Evolutionary conservation across 2,888 invertebrate genomes (phyloP).

Genomic region (Schizotus pectinicornis): DNA sequence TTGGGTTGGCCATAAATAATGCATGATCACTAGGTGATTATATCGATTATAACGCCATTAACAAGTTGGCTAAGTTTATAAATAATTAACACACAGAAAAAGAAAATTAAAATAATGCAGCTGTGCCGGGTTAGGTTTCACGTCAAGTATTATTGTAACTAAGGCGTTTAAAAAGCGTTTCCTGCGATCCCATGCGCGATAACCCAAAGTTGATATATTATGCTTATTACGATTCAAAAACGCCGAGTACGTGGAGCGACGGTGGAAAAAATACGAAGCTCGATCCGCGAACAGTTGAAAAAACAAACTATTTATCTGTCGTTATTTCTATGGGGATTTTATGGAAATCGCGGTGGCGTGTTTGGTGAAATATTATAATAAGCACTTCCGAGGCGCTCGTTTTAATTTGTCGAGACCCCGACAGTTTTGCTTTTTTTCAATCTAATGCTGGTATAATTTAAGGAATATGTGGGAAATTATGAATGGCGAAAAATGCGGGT

Average conservation of each 20-base stretch:
- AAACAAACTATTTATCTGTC: not conserved
- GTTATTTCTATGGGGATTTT: too few relatives aligned
- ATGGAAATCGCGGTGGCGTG: too few relatives aligned
- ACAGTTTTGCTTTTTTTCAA: not conserved
- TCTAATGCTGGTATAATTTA: too few relatives aligned
- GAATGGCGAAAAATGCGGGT: too few relatives aligned
- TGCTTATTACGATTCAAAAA: conserved; percentile 28
- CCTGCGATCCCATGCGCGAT: conserved; percentile 34
- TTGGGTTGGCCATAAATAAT: too few relatives aligned
- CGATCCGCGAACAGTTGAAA: conserved; percentile 2
- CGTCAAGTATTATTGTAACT: conserved; percentile 44
- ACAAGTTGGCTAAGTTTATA: conserved; percentile 10
- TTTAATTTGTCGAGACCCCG: not conserved
- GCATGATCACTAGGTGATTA: not conserved
- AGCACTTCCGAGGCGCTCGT: not conserved
- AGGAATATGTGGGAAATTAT: too few relatives aligned
- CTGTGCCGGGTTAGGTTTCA: conserved; percentile 36
- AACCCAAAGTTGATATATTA: conserved; percentile 30
- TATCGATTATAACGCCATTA: not conserved
- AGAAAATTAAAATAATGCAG: conserved; percentile 28
- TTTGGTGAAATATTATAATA: too few relatives aligned
- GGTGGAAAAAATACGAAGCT: conserved; percentile 10
- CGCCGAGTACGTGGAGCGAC: conserved; percentile 2
- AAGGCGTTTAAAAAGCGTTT: conserved; percentile 40
- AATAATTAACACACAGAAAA: conserved; percentile 19